Evolutionary conservation across 2,888 invertebrate species (phyloP).

Genomic region (Ceraclea dissimilis): DNA sequence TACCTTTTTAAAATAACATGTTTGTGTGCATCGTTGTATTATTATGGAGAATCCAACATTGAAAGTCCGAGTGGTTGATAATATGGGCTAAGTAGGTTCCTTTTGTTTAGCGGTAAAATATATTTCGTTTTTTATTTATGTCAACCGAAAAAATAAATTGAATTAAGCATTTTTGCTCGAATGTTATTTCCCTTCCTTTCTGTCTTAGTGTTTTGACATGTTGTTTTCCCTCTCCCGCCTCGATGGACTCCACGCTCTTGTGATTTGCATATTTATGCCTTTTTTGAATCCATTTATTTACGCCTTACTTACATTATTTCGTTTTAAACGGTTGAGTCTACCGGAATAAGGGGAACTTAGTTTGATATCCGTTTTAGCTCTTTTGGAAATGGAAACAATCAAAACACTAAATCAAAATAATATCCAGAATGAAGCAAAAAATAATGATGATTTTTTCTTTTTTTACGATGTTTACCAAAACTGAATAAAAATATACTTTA

Average conservation of each 20-base stretch:
- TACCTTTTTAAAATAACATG: too few relatives aligned
- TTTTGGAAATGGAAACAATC: not conserved
- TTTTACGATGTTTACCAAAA: too few relatives aligned
- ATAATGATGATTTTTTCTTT: not conserved
- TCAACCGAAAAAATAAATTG: not conserved
- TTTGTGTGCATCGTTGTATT: too few relatives aligned
- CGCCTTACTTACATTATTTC: slow-evolving; percentile 22
- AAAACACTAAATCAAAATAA: not conserved
- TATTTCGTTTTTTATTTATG: not conserved
- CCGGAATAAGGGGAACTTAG: slow-evolving; percentile 6
- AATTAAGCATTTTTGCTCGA: not conserved
- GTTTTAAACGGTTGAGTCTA: slow-evolving; percentile 19
- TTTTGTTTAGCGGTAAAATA: not conserved
- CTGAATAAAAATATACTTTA: too few relatives aligned
- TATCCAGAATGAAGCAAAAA: not conserved
- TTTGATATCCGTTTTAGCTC: slow-evolving; percentile 2
- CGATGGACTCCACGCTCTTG: slow-evolving; percentile 14
- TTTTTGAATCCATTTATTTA: slow-evolving; percentile 23
- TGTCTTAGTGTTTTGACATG: slow-evolving; percentile 8
- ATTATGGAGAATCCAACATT: too few relatives aligned
- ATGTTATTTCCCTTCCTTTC: not conserved
- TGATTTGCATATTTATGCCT: slow-evolving; percentile 25
- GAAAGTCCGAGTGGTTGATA: too few relatives aligned
- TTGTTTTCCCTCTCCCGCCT: slow-evolving; percentile 12
- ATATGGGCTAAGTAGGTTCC: not conserved